phyloP scores from a whole-genome alignment of 2,797 vertebrate species.

The Mormyrops boulengeri region DNA sequence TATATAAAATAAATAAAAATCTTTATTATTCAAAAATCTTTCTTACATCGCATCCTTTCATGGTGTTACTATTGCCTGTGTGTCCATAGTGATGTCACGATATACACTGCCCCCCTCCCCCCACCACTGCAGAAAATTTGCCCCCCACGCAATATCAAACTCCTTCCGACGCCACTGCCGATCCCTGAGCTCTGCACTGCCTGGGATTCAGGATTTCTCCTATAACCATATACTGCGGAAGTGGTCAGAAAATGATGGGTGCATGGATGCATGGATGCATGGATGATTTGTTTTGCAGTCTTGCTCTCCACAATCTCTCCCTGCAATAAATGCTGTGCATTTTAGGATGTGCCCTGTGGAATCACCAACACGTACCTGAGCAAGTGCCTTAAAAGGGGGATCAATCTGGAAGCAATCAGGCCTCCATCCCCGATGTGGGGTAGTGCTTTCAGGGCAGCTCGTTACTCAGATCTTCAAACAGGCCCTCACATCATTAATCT shows the following conservation, averaged over 20 bases:
- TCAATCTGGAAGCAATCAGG: constrained; percentile 2
- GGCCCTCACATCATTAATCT: neutral
- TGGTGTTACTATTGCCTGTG: neutral
- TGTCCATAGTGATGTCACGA: neutral
- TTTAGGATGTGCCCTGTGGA: neutral
- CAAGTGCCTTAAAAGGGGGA: neutral
- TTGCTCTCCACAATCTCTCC: neutral
- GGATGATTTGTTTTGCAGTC: neutral
- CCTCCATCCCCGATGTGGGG: neutral
- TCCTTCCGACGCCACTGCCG: neutral
- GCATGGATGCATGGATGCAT: neutral
- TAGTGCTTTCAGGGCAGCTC: neutral
- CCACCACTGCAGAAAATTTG: neutral
- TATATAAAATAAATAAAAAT: no score
- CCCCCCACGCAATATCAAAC: neutral
- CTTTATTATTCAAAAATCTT: neutral
- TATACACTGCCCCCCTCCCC: neutral
- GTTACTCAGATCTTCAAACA: constrained; percentile 1
- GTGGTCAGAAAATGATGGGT: neutral
- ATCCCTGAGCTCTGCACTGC: neutral
- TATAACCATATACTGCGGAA: neutral
- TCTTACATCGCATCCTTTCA: neutral
- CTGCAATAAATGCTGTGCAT: no score
- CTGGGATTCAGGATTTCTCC: neutral
- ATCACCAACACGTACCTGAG: neutral